Base-by-base conservation (phyloP, 2,797 vertebrate genomes). In the Phalloptychus januarius region DNA sequence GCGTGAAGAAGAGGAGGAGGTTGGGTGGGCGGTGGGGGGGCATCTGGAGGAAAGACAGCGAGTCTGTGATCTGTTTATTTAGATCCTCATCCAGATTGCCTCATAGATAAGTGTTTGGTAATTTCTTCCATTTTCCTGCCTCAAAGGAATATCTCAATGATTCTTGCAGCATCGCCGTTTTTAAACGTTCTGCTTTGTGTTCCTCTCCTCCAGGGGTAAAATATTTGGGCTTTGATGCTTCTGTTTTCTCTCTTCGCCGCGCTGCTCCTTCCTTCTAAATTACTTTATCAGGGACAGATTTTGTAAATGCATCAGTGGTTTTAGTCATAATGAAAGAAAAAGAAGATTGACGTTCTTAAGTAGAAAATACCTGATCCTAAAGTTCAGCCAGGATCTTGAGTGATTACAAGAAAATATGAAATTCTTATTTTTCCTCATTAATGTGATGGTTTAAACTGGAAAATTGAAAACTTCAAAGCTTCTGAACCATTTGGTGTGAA, bases 61-160 rank as follows among this genome's bases (percentile, higher is more conserved):
- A 74, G 75, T 81, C 75, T 69, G 79, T 85, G 70, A 85, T 85
- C 61, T 89, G 81, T 85, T 91, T 92, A 84, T 91, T 86, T 91
- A 89, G 78, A 83, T 87, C 76, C 56, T 18, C 56, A 80, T 90
- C 83, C 86, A 92, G 79, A 85, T 88, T 89, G 72, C 88, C 82
- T 85, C 84, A 82, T 77, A 86, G 86, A 92, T 90, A 91, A 83
- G 82, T 74, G 71, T 86, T 89, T 11, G 44, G 86, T 94, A 77
- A 94, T 93, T 89, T 93, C 79, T 93, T 93, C 91, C 92, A 92
- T 84, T 90, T 79, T 82, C 52, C 46, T 74, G 71, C 83, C 79
- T 89, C 85, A 33, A 12, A 86, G 77, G 79, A 61, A 85, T 46
- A 44, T 82, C 87, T 85, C 80, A 84, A 90, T 80, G 76, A 86